Conservation (phyloP, 2,113 vertebrate genomes). For the Ptilonorhynchus violaceus region DNA sequence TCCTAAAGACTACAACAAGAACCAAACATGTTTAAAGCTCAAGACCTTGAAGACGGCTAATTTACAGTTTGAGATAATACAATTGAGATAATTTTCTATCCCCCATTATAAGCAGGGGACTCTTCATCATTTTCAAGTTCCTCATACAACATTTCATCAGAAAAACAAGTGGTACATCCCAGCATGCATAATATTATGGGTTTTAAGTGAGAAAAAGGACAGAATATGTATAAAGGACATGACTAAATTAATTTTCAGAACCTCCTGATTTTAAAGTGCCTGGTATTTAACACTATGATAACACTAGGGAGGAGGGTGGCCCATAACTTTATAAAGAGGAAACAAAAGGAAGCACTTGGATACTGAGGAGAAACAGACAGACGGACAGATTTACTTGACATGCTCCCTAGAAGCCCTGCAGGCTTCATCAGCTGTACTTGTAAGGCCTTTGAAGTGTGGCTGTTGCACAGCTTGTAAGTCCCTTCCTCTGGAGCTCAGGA, state of each 20-base stretch:
- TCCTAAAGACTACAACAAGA: neutral
- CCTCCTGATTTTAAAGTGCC: neutral
- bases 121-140: neutral
- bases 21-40: neutral
- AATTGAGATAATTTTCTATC: neutral
- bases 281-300: neutral
- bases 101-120: neutral
- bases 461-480: slow-evolving; percentile 53
- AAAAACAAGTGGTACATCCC: neutral
- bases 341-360: neutral
- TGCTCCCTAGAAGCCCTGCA: slow-evolving; percentile 12
- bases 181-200: neutral
- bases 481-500: slow-evolving; percentile 22
- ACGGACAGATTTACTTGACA: neutral
- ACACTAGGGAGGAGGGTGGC: neutral
- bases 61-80: neutral
- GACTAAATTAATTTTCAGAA: neutral
- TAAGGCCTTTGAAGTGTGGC: slow-evolving; percentile 48
- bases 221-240: neutral
- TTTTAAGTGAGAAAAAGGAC: neutral
- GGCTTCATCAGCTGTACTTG: neutral
- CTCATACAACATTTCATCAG: neutral
- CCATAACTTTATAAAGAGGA: neutral
- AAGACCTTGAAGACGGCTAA: neutral
- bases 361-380: neutral